Evolutionary conservation across 2,888 invertebrate species (phyloP).

Genomic region (Disparrhopalites patrizii): DNA sequence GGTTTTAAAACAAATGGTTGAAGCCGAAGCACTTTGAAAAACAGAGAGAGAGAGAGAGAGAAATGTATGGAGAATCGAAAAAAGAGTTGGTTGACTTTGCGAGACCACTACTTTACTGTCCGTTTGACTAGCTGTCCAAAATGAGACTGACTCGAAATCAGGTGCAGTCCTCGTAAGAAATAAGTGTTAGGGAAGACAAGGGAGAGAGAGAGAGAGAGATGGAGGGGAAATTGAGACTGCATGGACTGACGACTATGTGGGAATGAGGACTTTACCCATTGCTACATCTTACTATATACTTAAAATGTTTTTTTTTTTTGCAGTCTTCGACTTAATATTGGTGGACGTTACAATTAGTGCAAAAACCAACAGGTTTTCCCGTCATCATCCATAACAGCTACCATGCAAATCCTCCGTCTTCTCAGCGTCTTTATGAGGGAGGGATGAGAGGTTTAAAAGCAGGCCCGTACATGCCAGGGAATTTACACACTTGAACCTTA

Average conservation of each 20-base stretch:
- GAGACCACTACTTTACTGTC: slow-evolving; percentile 1
- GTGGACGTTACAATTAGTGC: slow-evolving; percentile 19
- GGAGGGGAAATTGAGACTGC: neutral
- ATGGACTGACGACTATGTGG: slow-evolving; percentile 21
- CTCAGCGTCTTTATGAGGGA: no score
- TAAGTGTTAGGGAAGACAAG: neutral
- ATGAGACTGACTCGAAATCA: slow-evolving; percentile 10
- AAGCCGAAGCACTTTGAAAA: no score
- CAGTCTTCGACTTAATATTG: slow-evolving; percentile 15
- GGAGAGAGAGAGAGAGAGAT: neutral
- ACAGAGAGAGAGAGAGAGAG: no score
- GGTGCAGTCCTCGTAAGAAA: slow-evolving; percentile 3
- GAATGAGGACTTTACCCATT: slow-evolving; percentile 24
- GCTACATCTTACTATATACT: slow-evolving; percentile 2
- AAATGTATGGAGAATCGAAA: neutral
- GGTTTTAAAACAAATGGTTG: no score
- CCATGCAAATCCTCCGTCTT: no score
- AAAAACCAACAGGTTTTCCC: slow-evolving; percentile 30
- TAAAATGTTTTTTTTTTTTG: neutral
- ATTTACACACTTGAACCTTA: no score
- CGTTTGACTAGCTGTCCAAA: slow-evolving; percentile 22
- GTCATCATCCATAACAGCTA: neutral
- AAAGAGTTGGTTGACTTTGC: neutral
- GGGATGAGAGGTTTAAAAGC: no score
- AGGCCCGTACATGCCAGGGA: no score